Conservation (phyloP, 2,113 vertebrate genomes). For the Mobula birostris region DNA sequence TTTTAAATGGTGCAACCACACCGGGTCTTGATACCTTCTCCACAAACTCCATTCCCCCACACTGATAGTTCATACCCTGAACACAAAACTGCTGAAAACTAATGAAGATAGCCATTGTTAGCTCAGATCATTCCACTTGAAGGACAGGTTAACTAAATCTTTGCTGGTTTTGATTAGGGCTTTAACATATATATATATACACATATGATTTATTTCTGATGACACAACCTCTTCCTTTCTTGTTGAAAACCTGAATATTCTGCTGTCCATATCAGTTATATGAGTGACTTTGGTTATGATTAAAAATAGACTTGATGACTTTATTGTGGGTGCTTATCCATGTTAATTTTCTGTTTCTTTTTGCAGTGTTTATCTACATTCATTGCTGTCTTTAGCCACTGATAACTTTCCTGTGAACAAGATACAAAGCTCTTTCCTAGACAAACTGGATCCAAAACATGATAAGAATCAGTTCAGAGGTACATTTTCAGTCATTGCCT, state of each 20-base stretch:
- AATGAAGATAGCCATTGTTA: not conserved
- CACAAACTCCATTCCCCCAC: not conserved
- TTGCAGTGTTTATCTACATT: not conserved
- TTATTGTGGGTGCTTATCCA: not conserved
- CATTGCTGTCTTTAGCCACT: constrained; percentile 14
- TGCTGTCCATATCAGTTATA: not conserved
- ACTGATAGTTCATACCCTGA: not conserved
- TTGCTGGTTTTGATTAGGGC: not conserved
- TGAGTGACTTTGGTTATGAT: not conserved
- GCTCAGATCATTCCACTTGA: not conserved
- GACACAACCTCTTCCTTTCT: not conserved
- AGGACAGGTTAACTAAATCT: not conserved
- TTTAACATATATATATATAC: not conserved
- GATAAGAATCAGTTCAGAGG: constrained; percentile 29
- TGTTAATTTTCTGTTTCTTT: not conserved
- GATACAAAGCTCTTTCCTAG: constrained; percentile 30
- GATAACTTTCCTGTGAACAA: constrained; percentile 31
- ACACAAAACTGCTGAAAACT: not conserved
- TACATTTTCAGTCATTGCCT: constrained; percentile 23
- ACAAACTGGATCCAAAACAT: constrained; percentile 28
- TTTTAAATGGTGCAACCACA: not conserved
- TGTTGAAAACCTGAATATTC: not conserved
- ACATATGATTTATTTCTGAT: not conserved
- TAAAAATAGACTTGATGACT: not conserved
- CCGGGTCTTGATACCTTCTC: not conserved